Evolutionary conservation across 2,797 vertebrate species (phyloP), one percentile per base, ranked within the genome.

Genomic region (Danio tinwini): DNA sequence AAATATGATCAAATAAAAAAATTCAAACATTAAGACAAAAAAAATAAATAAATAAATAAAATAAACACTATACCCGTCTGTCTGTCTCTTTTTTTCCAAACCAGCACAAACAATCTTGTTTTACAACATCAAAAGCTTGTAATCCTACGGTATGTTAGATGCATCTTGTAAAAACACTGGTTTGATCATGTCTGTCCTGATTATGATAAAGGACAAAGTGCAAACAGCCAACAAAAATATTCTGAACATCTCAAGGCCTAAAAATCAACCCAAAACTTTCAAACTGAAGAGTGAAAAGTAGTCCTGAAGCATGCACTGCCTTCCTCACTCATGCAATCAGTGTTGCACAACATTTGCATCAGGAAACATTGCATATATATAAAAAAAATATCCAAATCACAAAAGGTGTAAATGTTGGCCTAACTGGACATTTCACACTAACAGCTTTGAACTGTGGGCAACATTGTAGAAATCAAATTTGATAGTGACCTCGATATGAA

Each of bases 121-220:
- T 14, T 39, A 61, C 58, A 13, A 8, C 6, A 61, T 29, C 29
- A 29, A 29, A 29, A 29, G 29, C 29, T 29, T 29, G 29, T 29
- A 29, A 29, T 29, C 1, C 29, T 29, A 29, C 3, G 3, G 29
- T 29, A 29, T 29, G 29, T 29, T 29, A 29, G 29, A 29, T 29
- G 29, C 29, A 29, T 29, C 29, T 29, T 29, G 29, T 29, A 29
- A 29, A 29, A 29, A 29, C 29, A 29, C 29, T 29, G 29, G 29
- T 29, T 29, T 29, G 29, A 29, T 29, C 29, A 29, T 73, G 14
- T 73, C 55, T 61, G 56, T 49, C 56, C 14, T 37, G 16, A 61
- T 73, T 45, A 73, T 61, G 45, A 47, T 49, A 47, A 73, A 44
- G 37, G 52, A 71, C 52, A 76, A 7, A 55, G 37, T n/a, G 37